Evolutionary conservation across 2,113 vertebrate species (phyloP).

Genomic region (Pterophyllum scalare): DNA sequence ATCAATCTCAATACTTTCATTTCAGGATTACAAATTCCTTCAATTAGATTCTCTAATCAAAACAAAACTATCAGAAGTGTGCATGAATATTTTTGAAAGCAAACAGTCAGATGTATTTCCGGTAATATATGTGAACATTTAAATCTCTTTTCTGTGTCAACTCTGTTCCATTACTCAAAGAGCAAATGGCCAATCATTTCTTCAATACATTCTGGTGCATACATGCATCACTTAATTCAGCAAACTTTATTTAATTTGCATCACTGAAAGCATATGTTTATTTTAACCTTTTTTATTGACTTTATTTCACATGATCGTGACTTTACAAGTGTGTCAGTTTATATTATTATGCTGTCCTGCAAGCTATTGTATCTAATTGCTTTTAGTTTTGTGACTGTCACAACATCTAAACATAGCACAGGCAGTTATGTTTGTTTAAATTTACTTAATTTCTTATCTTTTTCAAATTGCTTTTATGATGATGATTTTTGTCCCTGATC

Average conservation of each 20-base stretch:
- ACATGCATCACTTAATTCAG: not conserved
- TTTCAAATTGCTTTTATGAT: not conserved
- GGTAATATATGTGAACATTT: not conserved
- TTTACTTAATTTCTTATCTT: not conserved
- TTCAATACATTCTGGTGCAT: not conserved
- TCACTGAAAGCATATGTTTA: not conserved
- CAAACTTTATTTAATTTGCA: not conserved
- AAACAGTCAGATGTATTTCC: not conserved
- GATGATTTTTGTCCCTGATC: not conserved
- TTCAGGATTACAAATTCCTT: not conserved
- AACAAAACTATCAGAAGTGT: not conserved
- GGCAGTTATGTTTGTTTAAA: fast-evolving
- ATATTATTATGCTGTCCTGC: not conserved
- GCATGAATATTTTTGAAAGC: not conserved
- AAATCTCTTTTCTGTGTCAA: not conserved
- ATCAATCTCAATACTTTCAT: not conserved
- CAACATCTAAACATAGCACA: not conserved
- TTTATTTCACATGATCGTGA: not conserved
- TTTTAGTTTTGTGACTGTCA: not conserved
- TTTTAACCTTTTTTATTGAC: not conserved
- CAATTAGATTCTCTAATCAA: not conserved
- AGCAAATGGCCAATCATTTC: too few species aligned
- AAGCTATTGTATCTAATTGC: not conserved
- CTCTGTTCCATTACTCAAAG: not conserved
- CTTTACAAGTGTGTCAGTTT: not conserved